Base-by-base conservation (phyloP, 2,888 invertebrate genomes). In the Geophilus truncorum region DNA sequence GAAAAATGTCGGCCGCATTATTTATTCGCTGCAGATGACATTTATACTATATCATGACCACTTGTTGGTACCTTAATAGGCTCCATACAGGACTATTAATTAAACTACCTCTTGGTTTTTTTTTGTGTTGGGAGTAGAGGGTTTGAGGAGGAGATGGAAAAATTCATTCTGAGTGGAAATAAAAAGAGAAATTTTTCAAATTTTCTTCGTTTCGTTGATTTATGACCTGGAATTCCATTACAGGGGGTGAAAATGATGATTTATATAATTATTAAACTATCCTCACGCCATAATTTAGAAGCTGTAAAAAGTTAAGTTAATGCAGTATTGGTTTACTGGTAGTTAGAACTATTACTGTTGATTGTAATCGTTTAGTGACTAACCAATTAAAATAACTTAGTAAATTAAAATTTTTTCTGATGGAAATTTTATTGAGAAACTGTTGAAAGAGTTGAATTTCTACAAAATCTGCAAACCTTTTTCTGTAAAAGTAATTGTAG, bases 31-130 rank as follows among this genome's bases (percentile, higher is more conserved):
- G 1, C 28, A 28, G 70, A 15, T 70, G 70, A 70, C 70, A 70
- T 70, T 70, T 70, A 70, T 70, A 70, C 70, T 70, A 70, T 70
- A 70, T 70, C 70, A 70, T 70, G 15, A 70, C 28, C 70, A 70
- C 70, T 70, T 70, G 28, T 70, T 10, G 70, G 70, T 12, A 23
- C 70, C 70, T 28, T 70, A 70, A 70, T 70, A 28, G 70, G 70
- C 70, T 25, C 70, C 70, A 70, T 70, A 70, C 70, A 70, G 25
- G 70, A 70, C 70, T 70, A 70, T 70, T 70, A 70, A 70, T 70
- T 70, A 70, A 70, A 70, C 18, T 62, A 15, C 1, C n/a, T 57
- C 12, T 57, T 57, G 7, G 21, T 62, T 62, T 28, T 70, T 1
- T 28, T 25, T n/a, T 4, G 3, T 6, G 32, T 4, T 4, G 32